phyloP scores from a whole-genome alignment of 2,888 invertebrate genomes.

The Cordylochernes scorpioides region DNA sequence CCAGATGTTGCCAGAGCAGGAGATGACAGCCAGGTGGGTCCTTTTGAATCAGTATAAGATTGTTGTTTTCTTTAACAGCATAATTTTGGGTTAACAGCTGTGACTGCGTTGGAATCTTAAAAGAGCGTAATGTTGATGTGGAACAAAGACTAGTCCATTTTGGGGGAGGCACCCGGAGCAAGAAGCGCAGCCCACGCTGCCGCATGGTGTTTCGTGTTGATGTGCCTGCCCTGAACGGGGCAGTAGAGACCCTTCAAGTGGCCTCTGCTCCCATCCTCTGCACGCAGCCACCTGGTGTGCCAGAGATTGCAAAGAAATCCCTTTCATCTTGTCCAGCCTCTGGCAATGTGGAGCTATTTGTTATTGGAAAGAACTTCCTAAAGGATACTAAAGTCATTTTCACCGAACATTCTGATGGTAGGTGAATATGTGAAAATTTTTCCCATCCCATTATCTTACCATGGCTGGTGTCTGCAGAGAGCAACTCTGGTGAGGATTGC shows the following conservation, averaged over 20 bases:
- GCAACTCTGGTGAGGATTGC: slow-evolving; percentile 20
- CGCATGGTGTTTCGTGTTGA: slow-evolving; percentile 76
- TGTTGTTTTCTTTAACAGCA: background rate
- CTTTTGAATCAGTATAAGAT: background rate
- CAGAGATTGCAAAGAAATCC: slow-evolving; percentile 71
- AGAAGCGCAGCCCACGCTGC: slow-evolving; percentile 80
- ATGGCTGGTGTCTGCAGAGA: slow-evolving; percentile 12
- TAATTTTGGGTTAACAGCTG: slow-evolving; percentile 28
- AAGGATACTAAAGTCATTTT: slow-evolving; percentile 66
- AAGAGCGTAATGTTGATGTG: slow-evolving; percentile 78
- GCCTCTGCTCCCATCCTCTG: slow-evolving; percentile 73
- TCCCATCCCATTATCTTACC: background rate
- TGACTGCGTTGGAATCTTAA: slow-evolving; percentile 89
- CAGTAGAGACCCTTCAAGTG: slow-evolving; percentile 52
- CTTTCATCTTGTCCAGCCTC: slow-evolving; percentile 45
- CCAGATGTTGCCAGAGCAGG: slow-evolving; percentile 58
- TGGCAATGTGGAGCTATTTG: slow-evolving; percentile 43
- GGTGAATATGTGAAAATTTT: slow-evolving; percentile 1
- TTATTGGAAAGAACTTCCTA: slow-evolving; percentile 68
- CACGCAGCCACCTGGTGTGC: slow-evolving; percentile 72
- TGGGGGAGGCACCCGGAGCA: slow-evolving; percentile 22
- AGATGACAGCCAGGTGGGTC: slow-evolving; percentile 50
- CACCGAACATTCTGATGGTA: slow-evolving; percentile 21
- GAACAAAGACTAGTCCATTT: slow-evolving; percentile 30
- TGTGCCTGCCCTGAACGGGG: slow-evolving; percentile 46